Evolutionary conservation across 2,797 vertebrate species (phyloP), one percentile per base, ranked within the genome.

Genomic region (Falco rusticolus): DNA sequence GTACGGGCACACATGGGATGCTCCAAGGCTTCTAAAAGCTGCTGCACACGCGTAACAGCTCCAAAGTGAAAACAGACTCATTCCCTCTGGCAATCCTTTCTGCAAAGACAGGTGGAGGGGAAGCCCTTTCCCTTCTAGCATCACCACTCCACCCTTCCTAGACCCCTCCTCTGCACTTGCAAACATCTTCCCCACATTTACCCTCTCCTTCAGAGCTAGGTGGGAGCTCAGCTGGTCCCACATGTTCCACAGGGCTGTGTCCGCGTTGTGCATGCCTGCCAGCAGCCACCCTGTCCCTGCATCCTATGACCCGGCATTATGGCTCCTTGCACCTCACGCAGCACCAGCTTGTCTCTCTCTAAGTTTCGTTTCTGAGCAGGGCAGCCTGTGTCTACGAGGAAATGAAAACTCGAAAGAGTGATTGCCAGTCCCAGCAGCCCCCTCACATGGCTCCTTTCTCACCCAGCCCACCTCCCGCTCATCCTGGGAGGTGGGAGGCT

Each of bases 331-430:
- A 10, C 2, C 75, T 68, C 92, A 29, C 33, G 21, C 10, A 60
- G 66, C 7, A 2, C 74, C 21, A 28, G 6, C 26, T 2, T 7
- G 3, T 31, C 31, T 89, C 70, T 81, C 57, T 79, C 39, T 34
- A 9, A 61, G 92, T 97, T 97, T 97, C 91, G 2, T 96, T 97
- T 97, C 96, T 96, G 89, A 96, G 69, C 41, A 16, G 81, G 39
- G 85, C 89, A 96, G 41, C 18, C 37, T 39, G 34, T 57, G 53
- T n/a, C 80, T 82, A 45, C 6, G 14, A 95, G 94, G 97, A 97
- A 97, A 96, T 80, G 93, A 96, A 95, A 97, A 90, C 93, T 84
- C 71, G 76, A 95, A 85, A 90, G 89, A 81, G 66, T 24, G 56
- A 66, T 94, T 72, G 86, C 91, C 77, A 94, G 63, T 12, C 21